These are phyloP conservation scores for Sebastes diaconus DNA, from an alignment of 2,797 vertebrate species.

Conservation along the genomic window DNA sequence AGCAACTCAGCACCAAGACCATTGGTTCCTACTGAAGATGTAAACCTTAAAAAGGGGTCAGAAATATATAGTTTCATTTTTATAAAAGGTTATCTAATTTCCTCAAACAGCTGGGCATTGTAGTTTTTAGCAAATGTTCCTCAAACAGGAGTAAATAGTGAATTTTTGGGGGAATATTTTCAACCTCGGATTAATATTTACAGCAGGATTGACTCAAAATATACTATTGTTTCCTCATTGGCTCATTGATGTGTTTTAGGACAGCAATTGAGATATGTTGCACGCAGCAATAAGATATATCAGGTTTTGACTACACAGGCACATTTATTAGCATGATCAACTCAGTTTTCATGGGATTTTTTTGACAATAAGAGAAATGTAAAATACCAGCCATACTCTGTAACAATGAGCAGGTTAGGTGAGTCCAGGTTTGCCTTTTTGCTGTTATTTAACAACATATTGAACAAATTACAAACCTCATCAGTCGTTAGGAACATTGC, in stretches of 20 bases:
- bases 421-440: not conserved
- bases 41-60: not conserved
- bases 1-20: too few relatives aligned
- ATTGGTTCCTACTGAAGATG: too few relatives aligned
- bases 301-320: not conserved
- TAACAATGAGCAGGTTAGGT: not conserved
- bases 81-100: not conserved
- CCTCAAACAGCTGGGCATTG: not conserved
- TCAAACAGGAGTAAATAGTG: not conserved
- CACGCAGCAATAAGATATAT: not conserved
- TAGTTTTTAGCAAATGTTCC: not conserved
- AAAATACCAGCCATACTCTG: not conserved
- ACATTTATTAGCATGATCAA: not conserved
- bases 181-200: not conserved
- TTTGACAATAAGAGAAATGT: not conserved
- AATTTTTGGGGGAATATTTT: not conserved
- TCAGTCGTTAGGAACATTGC: conserved; percentile 46
- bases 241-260: not conserved
- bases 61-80: not conserved
- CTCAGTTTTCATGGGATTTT: not conserved
- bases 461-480: conserved; percentile 57
- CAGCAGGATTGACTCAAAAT: not conserved
- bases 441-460: conserved; percentile 38
- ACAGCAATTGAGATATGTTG: not conserved
- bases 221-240: not conserved